Conservation (phyloP, 2,888 invertebrate species). For the Spilosoma lubricipeda region DNA sequence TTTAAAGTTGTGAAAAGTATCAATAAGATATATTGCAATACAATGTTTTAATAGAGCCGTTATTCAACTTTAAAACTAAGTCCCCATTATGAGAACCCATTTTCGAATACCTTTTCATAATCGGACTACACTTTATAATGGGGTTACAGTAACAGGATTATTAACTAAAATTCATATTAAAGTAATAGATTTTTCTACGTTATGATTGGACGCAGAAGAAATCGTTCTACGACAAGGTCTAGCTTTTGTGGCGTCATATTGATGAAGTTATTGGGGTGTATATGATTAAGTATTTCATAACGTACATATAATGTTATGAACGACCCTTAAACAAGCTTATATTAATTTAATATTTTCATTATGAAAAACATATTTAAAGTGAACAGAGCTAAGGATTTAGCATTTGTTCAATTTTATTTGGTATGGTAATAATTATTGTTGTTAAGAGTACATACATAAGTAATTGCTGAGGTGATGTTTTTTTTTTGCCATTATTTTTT, state of each 20-base stretch:
- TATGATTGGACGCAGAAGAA: neutral
- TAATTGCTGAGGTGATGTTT: constrained; percentile 51
- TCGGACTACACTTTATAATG: no score
- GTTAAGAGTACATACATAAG: constrained; percentile 62
- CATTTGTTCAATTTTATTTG: constrained; percentile 43
- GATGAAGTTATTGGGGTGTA: neutral
- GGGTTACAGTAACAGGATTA: neutral
- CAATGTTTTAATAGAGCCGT: neutral
- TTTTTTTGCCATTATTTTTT: constrained; percentile 72
- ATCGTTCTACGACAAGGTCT: neutral
- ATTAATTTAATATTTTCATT: neutral
- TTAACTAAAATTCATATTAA: neutral
- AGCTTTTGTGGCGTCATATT: neutral
- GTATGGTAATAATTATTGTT: constrained; percentile 51
- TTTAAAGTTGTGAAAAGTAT: neutral
- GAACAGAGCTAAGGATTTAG: constrained; percentile 34
- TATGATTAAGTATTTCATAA: neutral
- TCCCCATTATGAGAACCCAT: neutral
- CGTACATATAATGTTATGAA: neutral
- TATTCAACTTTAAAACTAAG: neutral
- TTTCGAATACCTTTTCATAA: neutral
- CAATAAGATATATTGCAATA: neutral
- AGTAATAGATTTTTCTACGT: neutral
- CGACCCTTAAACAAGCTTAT: neutral
- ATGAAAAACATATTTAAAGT: constrained; percentile 27